phyloP scores from a whole-genome alignment of 2,888 invertebrate species.

The Drosophila birchii region DNA sequence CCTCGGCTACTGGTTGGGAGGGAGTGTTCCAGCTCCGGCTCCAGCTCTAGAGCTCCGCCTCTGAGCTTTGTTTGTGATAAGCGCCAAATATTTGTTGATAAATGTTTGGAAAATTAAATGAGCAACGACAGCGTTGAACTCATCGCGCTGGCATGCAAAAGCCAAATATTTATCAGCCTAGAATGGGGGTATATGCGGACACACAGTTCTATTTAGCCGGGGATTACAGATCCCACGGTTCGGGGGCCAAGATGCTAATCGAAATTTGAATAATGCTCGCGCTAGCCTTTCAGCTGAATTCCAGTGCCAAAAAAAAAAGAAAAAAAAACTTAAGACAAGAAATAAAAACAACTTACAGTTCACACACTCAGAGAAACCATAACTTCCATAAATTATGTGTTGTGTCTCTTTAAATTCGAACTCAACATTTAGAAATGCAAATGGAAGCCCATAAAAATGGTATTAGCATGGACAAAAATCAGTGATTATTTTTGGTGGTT shows the following conservation, averaged over 20 bases:
- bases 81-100: constrained; percentile 79
- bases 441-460: constrained; percentile 13
- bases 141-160: constrained; percentile 78
- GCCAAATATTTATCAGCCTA: constrained; percentile 73
- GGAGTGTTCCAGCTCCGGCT: constrained; percentile 21
- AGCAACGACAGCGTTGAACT: constrained; percentile 67
- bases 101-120: constrained; percentile 80
- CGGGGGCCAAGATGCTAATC: constrained; percentile 62
- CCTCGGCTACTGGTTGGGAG: constrained; percentile 31
- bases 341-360: constrained; percentile 23
- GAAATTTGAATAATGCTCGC: constrained; percentile 69
- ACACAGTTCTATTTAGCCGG: constrained; percentile 37
- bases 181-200: constrained; percentile 18
- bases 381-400: constrained; percentile 33
- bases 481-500: constrained; percentile 7
- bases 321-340: background rate
- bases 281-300: constrained; percentile 31
- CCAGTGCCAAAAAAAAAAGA: constrained; percentile 24
- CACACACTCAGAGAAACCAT: constrained; percentile 43
- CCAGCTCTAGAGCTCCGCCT: background rate
- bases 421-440: constrained; percentile 14
- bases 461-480: constrained; percentile 11
- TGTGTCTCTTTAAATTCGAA: constrained; percentile 13
- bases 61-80: constrained; percentile 68
- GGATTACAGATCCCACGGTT: constrained; percentile 70